phyloP scores from a whole-genome alignment of 2,888 invertebrate genomes.

The Mamestra brassicae region DNA sequence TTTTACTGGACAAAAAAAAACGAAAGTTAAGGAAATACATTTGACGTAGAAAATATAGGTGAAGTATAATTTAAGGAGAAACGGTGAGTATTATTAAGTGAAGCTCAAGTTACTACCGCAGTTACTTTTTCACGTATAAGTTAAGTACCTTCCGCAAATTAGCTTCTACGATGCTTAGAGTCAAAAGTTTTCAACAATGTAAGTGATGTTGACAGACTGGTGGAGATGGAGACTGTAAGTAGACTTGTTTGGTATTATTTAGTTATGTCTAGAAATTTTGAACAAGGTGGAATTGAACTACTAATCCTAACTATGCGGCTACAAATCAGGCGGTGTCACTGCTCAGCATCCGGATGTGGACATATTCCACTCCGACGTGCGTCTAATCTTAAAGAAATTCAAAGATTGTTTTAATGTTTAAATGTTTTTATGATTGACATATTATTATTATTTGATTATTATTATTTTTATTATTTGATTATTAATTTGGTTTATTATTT shows the following conservation, averaged over 20 bases:
- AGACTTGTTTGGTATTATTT: constrained; percentile 16
- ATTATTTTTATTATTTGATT: too few relatives aligned
- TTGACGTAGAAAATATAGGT: not conserved
- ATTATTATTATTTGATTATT: too few relatives aligned
- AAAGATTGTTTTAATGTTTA: too few relatives aligned
- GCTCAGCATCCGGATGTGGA: too few relatives aligned
- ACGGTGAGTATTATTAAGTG: constrained; percentile 36
- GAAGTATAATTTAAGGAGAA: constrained; percentile 20
- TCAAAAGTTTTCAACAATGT: constrained; percentile 28
- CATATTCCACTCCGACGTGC: too few relatives aligned
- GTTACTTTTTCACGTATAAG: constrained; percentile 42
- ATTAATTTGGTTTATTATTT: too few relatives aligned
- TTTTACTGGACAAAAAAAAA: not conserved
- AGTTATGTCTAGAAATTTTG: constrained; percentile 8
- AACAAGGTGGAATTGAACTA: not conserved
- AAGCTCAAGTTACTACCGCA: constrained; percentile 35
- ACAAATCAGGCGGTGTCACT: too few relatives aligned
- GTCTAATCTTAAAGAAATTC: too few relatives aligned
- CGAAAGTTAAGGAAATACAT: constrained; percentile 11
- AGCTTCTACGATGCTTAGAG: constrained; percentile 20
- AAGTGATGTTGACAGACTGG: constrained; percentile 18
- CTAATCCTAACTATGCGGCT: too few relatives aligned
- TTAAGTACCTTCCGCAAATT: constrained; percentile 33
- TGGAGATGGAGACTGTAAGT: constrained; percentile 4
- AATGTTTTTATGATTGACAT: too few relatives aligned